Base-by-base conservation (phyloP, 2,888 invertebrate species). In the Calephelis perditalis region DNA sequence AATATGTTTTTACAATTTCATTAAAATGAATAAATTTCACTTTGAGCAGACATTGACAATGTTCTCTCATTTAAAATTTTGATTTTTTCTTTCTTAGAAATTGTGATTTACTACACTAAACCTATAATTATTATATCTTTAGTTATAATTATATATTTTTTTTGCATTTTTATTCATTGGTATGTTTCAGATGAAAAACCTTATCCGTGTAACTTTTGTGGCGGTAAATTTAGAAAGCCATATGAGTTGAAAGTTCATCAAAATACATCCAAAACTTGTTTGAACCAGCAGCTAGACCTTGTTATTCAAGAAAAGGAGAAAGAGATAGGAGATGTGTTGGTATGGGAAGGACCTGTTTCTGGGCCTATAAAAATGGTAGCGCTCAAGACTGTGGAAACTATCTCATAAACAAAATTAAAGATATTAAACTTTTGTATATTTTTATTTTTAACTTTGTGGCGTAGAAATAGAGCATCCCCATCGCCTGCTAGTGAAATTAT, bases 191-290 rank as follows among this genome's bases (percentile, higher is more conserved):
- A 65, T 57, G 73, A 76, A 58, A 75, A 65, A 52, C 70, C 68
- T 3, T 78, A 65, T 60, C 26, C 70, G 54, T 86, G 86, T 49
- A 68, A 75, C 12, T 66, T 71, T 45, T 86, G 86, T 56, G 57
- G 70, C 1, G 57, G 35, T 7, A 71, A 67, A 26, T 83, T 75
- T 63, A 45, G 67, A 7, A 67, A 62, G 5, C 72, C 67, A 36
- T 37, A 52, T 10, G 63, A 70, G 37, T 59, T 86, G 46, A 68
- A 65, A 26, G 45, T 49, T 0, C 86, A 84, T 62, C 65, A 72
- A n/a, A 64, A 59, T 26, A 67, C 58, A 0, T 61, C 66, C 5
- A 68, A 64, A 40, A 40, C 26, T 11, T 80, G 77, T 63, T 49
- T 70, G 8, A 58, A 68, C 56, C 62, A 45, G 7, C 69, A 69